Evolutionary conservation across 2,113 vertebrate genomes (phyloP), one percentile per base, ranked within the genome.

Genomic region (Delphinapterus leucas): DNA sequence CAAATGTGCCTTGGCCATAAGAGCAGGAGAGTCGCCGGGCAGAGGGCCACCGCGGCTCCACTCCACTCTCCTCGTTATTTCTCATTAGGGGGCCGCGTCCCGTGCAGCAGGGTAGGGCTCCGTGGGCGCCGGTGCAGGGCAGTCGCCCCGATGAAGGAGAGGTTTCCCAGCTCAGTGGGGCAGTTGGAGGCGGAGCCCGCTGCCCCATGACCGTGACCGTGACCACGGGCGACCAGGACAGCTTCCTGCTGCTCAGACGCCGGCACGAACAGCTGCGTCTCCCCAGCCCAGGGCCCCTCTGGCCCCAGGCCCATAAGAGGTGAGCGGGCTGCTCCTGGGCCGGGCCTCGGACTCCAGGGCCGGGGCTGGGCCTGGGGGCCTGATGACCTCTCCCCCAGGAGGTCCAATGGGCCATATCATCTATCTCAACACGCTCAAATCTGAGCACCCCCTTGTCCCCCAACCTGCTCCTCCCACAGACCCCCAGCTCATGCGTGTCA

Each of bases 1-100:
- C 1, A 82, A 95, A 70, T 15, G 68, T 26, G 44, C 61, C 82
- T 58, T 4, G 93, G 87, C 92, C 7, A 13, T 61, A 44, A 28
- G 89, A n/a, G 26, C 82, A 85, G 81, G 67, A 92, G 71, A 23
- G 77, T 77, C 9, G 28, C 36, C 88, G 93, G 82, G 93, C 85
- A 85, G 94, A 87, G 82, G 77, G 79, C 85, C 58, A 53, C n/a
- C 33, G 84, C 3, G 28, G 91, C 81, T 88, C 25, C 17, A 47
- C 21, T 47, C 71, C 41, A 41, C 41, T 41, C 41, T 6, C 74
- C 92, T 71, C 53, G 20, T 97, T 44, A 31, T 31, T 96, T 90
- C 90, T 93, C 96, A 36, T 87, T 55, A 81, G 73, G 0, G 47
- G 89, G 67, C 95, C 9, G 0, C 2, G 81, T 81, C 71, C 28